phyloP scores from a whole-genome alignment of 2,797 vertebrate genomes.

The Rhinatrema bivittatum region DNA sequence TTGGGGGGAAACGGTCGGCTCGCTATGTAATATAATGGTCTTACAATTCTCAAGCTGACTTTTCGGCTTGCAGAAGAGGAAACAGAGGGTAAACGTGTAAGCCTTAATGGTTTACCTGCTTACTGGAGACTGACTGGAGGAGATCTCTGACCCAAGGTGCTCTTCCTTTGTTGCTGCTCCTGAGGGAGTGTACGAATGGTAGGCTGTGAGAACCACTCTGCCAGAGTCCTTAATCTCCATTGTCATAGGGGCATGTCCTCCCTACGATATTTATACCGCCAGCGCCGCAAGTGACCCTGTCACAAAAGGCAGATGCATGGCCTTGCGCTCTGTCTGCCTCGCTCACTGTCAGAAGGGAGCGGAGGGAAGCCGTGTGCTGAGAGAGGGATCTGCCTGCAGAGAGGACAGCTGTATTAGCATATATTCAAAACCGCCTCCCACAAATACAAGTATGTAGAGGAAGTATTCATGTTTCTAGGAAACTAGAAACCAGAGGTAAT shows the following conservation, averaged over 20 bases:
- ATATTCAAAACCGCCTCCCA: slow-evolving; percentile 47
- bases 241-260: slow-evolving; percentile 40
- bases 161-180: slow-evolving; percentile 50
- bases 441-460: slow-evolving; percentile 5
- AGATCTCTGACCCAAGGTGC: slow-evolving; percentile 45
- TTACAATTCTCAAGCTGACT: too few species aligned
- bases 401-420: slow-evolving; percentile 37
- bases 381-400: slow-evolving; percentile 8
- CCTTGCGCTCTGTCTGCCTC: neutral
- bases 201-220: slow-evolving; percentile 76
- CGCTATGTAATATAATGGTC: neutral
- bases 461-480: slow-evolving; percentile 29
- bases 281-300: neutral
- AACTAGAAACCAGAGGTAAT: slow-evolving; percentile 30
- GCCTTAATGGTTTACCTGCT: slow-evolving; percentile 53
- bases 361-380: neutral
- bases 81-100: too few species aligned
- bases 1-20: neutral
- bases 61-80: too few species aligned
- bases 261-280: slow-evolving; percentile 3
- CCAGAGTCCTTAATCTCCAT: slow-evolving; percentile 73
- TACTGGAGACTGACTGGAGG: slow-evolving; percentile 39
- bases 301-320: slow-evolving; percentile 1
- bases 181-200: slow-evolving; percentile 64
- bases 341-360: slow-evolving; percentile 17